Evolutionary conservation across 1,140 invertebrate genomes (phyloP).

Genomic region (Heliconius melpomene): DNA sequence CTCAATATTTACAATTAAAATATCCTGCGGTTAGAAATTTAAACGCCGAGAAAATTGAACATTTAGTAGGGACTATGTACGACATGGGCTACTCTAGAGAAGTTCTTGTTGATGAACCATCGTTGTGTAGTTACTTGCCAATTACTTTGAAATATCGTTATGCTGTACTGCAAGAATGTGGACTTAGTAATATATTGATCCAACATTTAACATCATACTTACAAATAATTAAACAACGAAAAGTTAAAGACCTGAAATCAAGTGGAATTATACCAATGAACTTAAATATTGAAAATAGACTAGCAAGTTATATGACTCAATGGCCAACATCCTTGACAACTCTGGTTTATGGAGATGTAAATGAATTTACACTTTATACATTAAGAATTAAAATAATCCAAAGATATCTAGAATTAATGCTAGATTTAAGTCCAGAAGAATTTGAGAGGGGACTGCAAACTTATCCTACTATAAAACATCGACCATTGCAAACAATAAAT

Average conservation of each 20-base stretch:
- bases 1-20: conserved; percentile 61
- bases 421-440: conserved; percentile 73
- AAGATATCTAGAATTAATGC: conserved; percentile 73
- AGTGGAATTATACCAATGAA: conserved; percentile 46
- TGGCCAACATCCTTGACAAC: conserved; percentile 70
- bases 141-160: conserved; percentile 66
- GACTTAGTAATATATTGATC: conserved; percentile 53
- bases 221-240: conserved; percentile 60
- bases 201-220: conserved; percentile 59
- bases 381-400: conserved; percentile 68
- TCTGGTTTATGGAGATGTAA: conserved; percentile 55
- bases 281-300: conserved; percentile 70
- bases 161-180: conserved; percentile 71
- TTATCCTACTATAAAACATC: conserved; percentile 77
- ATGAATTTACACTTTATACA: conserved; percentile 58
- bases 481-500: conserved; percentile 74
- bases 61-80: conserved; percentile 49
- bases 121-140: conserved; percentile 63
- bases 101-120: conserved; percentile 56
- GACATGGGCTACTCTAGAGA: conserved; percentile 58
- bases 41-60: conserved; percentile 46
- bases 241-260: conserved; percentile 67
- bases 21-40: conserved; percentile 62
- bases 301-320: conserved; percentile 67
- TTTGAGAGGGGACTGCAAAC: conserved; percentile 69